Evolutionary conservation across 2,888 invertebrate species (phyloP).

Genomic region (Bursaphelenchus okinawaensis): DNA sequence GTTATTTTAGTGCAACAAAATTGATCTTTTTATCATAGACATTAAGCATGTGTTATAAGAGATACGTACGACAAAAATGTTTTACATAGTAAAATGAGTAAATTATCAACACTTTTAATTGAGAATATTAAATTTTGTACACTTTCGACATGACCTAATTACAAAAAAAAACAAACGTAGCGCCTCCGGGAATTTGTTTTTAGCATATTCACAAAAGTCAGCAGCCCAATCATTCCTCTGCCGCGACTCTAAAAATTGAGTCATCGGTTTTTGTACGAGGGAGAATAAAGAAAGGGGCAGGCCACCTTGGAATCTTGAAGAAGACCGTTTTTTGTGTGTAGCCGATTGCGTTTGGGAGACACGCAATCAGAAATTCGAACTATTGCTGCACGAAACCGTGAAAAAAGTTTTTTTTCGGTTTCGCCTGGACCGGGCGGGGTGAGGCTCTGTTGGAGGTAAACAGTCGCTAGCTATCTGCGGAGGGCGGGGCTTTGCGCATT

Average conservation of each 20-base stretch:
- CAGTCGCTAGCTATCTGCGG: neutral
- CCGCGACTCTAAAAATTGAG: neutral
- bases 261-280: neutral
- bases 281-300: neutral
- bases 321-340: neutral
- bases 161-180: neutral
- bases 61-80: too few species aligned
- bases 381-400: neutral
- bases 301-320: neutral
- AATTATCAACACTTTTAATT: too few species aligned
- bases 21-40: too few species aligned
- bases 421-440: neutral
- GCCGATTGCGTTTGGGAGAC: neutral
- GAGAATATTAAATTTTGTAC: too few species aligned
- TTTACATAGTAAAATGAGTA: too few species aligned
- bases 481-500: neutral
- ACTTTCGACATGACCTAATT: too few species aligned
- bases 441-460: neutral
- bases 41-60: too few species aligned
- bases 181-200: neutral
- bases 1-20: too few species aligned
- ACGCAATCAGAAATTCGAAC: neutral
- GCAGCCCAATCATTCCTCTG: neutral
- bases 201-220: neutral
- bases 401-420: neutral